Evolutionary conservation across 2,797 vertebrate genomes (phyloP), one percentile per base, ranked within the genome.

Genomic region (Danio jaintianensis): DNA sequence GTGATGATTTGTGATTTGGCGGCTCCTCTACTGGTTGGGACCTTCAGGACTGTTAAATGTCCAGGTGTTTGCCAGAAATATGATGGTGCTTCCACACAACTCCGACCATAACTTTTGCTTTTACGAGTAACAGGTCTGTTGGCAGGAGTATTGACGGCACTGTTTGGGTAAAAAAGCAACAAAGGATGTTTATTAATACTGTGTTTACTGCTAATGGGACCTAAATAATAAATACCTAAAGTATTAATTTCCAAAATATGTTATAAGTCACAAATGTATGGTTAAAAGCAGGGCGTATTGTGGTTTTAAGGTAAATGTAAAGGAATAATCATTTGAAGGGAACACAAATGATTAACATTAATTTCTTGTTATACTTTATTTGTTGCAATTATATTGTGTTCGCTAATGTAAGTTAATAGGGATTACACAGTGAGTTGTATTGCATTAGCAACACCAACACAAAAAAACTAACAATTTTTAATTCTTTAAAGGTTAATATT

Each of bases 71-170:
- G 84, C 20, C 86, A 82, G 4, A 92, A 89, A 12, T 88, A 84
- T 0, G 91, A 92, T 0, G 86, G 72, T 0, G 86, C 87, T 4
- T 90, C 88, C 2, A 92, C 13, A 82, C 87, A 87, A 86, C 90
- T 93, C 40, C 90, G 90, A 53, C 89, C 83, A 78, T 90, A 93
- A 68, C 90, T 92, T 78, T 88, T 89, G 7, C 75, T 87, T 29
- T 83, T 78, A 16, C 91, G 91, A 9, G 82, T 85, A 0, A 59
- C 4, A 20, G 73, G 81, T 22, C 83, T 80, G 63, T 66, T 70
- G 8, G 69, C 69, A 3, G 92, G 91, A 38, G 92, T 93, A 78
- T 43, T 86, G 10, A 5, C 59, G 13, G 47, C 69, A 71, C 93
- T 94, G 83, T 22, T 13, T 7, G 13, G 12, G 5, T 5, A 6